Conservation (phyloP, 2,113 vertebrate species). For the Barbus barbus region DNA sequence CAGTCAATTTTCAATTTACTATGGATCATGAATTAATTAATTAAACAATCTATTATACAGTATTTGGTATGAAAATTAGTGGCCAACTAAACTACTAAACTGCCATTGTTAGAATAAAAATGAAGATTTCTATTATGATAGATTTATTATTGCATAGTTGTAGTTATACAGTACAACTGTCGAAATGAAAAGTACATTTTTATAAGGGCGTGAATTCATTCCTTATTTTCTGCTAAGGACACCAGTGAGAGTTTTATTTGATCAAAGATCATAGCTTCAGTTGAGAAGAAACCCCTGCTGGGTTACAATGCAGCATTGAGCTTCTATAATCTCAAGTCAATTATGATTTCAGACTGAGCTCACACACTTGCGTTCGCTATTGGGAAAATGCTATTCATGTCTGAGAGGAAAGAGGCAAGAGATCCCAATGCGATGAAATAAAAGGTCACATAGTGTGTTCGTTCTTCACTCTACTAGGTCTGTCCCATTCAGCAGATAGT, state of each 20-base stretch:
- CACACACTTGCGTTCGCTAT: background rate
- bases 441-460: background rate
- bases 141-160: background rate
- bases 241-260: background rate
- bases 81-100: no score
- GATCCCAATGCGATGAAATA: background rate
- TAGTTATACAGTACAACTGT: no score
- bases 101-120: background rate
- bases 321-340: background rate
- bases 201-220: background rate
- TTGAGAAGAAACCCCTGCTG: background rate
- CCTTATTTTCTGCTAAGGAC: background rate
- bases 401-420: background rate
- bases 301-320: background rate
- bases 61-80: no score
- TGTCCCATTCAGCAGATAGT: background rate
- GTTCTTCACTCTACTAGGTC: background rate
- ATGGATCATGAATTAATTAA: no score
- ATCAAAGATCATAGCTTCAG: background rate
- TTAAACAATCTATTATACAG: no score
- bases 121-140: background rate
- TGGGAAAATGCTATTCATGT: background rate
- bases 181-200: background rate
- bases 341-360: conserved; percentile 15
- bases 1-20: no score